phyloP scores from a whole-genome alignment of 2,888 invertebrate species.

The Timema podura region DNA sequence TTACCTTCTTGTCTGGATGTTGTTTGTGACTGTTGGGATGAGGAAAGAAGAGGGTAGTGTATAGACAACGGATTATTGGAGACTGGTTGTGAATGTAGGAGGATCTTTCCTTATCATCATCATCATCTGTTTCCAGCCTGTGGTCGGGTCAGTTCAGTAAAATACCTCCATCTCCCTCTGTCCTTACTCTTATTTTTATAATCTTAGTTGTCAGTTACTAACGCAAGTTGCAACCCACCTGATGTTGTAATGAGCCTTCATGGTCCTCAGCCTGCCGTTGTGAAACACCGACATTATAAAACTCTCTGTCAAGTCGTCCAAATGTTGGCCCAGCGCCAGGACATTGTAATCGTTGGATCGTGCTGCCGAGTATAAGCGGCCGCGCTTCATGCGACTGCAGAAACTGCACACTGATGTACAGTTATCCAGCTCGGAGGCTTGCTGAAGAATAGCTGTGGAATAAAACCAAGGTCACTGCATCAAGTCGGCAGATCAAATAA shows the following conservation, averaged over 20 bases:
- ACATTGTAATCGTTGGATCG: conserved; percentile 77
- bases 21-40: too few relatives aligned
- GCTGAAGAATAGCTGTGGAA: conserved; percentile 50
- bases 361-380: conserved; percentile 71
- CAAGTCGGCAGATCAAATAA: too few relatives aligned
- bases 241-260: conserved; percentile 76
- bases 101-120: background rate
- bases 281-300: conserved; percentile 79
- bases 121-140: background rate
- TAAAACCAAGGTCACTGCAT: conserved; percentile 16
- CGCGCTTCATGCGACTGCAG: conserved; percentile 66
- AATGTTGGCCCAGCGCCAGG: conserved; percentile 79
- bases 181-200: background rate
- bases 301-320: conserved; percentile 78
- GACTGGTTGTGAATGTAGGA: too few relatives aligned
- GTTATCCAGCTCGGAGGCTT: conserved; percentile 44
- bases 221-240: conserved; percentile 54
- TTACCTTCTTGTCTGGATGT: too few relatives aligned
- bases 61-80: too few relatives aligned
- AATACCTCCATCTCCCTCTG: too few relatives aligned
- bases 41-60: too few relatives aligned
- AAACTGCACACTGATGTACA: conserved; percentile 62
- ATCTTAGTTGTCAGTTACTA: background rate
- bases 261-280: conserved; percentile 69
- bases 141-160: too few relatives aligned